Evolutionary conservation across 2,888 invertebrate genomes (phyloP), one percentile per base, ranked within the genome.

Genomic region (Balanococcus diminutus): DNA sequence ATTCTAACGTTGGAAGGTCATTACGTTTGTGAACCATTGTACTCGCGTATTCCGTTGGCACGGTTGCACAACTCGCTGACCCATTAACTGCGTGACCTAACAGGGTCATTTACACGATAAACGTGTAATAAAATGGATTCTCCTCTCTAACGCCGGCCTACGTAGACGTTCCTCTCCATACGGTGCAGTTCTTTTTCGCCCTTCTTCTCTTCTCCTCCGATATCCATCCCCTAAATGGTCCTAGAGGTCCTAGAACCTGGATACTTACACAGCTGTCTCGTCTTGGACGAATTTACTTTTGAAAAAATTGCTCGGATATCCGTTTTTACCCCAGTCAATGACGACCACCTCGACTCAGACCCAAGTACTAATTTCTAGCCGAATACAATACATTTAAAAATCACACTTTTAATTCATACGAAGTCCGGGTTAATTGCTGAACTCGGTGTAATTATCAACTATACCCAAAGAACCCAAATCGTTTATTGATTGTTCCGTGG

Each of bases 71-170:
- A 84, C 84, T 39, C 61, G 61, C 61, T 84, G 84, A 84, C 84
- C 84, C 84, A 84, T 84, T 84, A 84, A 84, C 84, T 61, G 84
- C 61, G 61, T 39, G 56, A 61, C 36, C 84, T 61, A 39, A 84
- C 67, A 67, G 84, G 84, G 84, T 84, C 84, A 67, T 84, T 84
- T 84, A 84, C 84, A 84, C 84, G 84, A 84, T 61, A 79, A 79
- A 79, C 36, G 31, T 36, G 75, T 79, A 79, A 79, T 32, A 31
- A 28, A 67, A 67, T 67, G 67, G 67, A 67, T 67, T 67, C 67
- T 67, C 25, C 67, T 25, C 9, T 16, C 14, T n/a, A n/a, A 46
- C 46, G 46, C 46, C 46, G 46, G 46, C n/a, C n/a, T n/a, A 14
- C n/a, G n/a, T n/a, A 1, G 51, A n/a, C 19, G 51, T 51, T 4